Conservation (phyloP, 2,113 vertebrate species). For the Xyliphius kryptos region DNA sequence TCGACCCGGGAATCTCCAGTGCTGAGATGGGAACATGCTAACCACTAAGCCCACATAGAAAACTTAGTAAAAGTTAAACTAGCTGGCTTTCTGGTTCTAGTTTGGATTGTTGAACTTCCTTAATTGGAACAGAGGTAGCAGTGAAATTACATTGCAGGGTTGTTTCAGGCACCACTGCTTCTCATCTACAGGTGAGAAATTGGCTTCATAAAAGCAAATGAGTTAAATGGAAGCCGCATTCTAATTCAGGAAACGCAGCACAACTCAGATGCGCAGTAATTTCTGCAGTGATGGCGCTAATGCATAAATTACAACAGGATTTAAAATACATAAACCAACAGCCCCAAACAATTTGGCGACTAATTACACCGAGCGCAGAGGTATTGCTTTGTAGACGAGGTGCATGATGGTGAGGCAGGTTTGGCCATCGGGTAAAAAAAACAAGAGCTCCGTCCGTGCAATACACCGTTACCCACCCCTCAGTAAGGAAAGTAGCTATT, state of each 20-base stretch:
- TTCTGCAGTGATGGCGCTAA: not conserved
- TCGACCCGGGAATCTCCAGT: too few species aligned
- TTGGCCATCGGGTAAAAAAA: too few species aligned
- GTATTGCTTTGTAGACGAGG: too few species aligned
- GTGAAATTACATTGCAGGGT: not conserved
- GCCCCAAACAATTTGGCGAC: not conserved
- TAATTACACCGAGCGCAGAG: not conserved
- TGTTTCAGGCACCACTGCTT: not conserved
- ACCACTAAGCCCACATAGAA: too few species aligned
- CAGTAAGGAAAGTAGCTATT: too few species aligned
- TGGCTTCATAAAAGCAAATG: slow-evolving; percentile 1
- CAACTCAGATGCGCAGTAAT: not conserved
- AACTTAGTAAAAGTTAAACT: not conserved
- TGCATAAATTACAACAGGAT: slow-evolving; percentile 21
- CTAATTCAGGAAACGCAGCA: not conserved
- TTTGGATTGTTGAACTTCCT: not conserved
- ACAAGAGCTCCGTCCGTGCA: too few species aligned
- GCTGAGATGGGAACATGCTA: too few species aligned
- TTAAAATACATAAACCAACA: slow-evolving; percentile 4
- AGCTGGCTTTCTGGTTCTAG: not conserved
- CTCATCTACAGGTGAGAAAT: slow-evolving; percentile 12
- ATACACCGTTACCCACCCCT: too few species aligned
- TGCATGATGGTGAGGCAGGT: too few species aligned
- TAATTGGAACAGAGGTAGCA: not conserved
- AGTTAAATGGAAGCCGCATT: slow-evolving; percentile 2